Evolutionary conservation across 2,888 invertebrate species (phyloP), one percentile per base, ranked within the genome.

Genomic region (Cosmia pyralina): DNA sequence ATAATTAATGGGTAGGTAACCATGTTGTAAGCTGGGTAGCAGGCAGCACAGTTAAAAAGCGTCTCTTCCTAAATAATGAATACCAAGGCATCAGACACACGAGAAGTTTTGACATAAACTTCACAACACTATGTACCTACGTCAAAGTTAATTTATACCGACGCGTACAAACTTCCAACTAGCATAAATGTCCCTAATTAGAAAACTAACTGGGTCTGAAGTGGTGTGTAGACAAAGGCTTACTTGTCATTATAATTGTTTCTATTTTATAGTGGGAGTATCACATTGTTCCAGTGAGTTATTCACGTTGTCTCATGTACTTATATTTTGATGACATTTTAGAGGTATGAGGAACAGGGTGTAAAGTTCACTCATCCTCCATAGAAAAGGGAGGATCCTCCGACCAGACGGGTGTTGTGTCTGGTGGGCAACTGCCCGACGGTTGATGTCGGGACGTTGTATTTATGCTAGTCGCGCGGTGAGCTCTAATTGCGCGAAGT

Each of bases 111-210:
- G 58, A 72, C 72, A 69, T 44, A 58, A 55, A 81, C 62, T 81
- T 48, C 48, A 63, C 17, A 67, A 53, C 53, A 84, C 69, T 58
- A 28, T 28, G 2, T 28, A 69, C 80, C 81, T 68, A 66, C 59
- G 73, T 79, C 71, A 70, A 75, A 81, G 69, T 82, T 81, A 72
- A 81, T 83, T 83, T 77, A 79, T 83, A 80, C 85, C 71, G 80
- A 77, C 76, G 63, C 64, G 59, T 52, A 41, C 34, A 67, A 69
- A 73, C 81, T 81, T 64, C 38, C 38, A 77, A 72, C 74, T 63
- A 72, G 60, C 80, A 69, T 81, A 82, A 78, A 75, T 81, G 71
- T 79, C 75, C 76, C 57, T 57, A 86, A 82, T 83, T 82, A 81
- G 69, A 75, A 72, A 76, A 69, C 58, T 69, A 75, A 81, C 53